Percentiles rank a stretch among this genome's conserved stretches.
Evolutionary conservation across 2,113 vertebrate species (phyloP).

Genomic region (Garra rufa): DNA sequence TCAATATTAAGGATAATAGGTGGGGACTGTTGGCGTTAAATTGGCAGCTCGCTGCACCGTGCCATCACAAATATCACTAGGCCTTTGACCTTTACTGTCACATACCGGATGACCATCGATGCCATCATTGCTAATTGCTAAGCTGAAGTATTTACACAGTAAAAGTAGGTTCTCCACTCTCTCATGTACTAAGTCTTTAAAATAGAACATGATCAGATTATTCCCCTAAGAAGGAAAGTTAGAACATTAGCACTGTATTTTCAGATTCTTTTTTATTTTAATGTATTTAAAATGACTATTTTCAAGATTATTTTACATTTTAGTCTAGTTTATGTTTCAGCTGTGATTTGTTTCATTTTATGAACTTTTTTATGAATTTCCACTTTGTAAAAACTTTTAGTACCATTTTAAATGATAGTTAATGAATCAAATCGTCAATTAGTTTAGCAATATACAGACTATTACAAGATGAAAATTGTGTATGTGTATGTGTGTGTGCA

Average conservation of each 20-base stretch:
- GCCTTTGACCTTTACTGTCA: slow-evolving; percentile 72
- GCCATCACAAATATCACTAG: slow-evolving; percentile 62
- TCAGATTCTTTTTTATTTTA: neutral
- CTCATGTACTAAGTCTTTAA: neutral
- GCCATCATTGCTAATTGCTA: slow-evolving; percentile 51
- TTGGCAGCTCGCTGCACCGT: slow-evolving; percentile 64
- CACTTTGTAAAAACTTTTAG: neutral
- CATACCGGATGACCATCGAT: slow-evolving; percentile 49
- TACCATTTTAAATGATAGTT: neutral
- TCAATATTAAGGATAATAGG: slow-evolving; percentile 82
- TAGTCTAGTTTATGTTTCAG: neutral
- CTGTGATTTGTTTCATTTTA: neutral
- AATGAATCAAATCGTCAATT: neutral
- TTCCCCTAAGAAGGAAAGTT: neutral
- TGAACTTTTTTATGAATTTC: neutral
- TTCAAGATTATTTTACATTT: neutral
- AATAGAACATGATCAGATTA: neutral
- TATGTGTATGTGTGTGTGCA: neutral
- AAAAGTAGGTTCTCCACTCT: neutral
- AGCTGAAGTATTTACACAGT: neutral
- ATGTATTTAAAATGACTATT: neutral
- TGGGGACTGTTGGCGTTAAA: slow-evolving; percentile 65
- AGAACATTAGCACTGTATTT: neutral
- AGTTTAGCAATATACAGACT: neutral
- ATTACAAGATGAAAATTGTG: neutral